A percentile compares a stretch with the other conserved stretches of the same genome.
Evolutionary conservation across 1,140 invertebrate genomes (phyloP).

Genomic region (Pomacea maculata): DNA sequence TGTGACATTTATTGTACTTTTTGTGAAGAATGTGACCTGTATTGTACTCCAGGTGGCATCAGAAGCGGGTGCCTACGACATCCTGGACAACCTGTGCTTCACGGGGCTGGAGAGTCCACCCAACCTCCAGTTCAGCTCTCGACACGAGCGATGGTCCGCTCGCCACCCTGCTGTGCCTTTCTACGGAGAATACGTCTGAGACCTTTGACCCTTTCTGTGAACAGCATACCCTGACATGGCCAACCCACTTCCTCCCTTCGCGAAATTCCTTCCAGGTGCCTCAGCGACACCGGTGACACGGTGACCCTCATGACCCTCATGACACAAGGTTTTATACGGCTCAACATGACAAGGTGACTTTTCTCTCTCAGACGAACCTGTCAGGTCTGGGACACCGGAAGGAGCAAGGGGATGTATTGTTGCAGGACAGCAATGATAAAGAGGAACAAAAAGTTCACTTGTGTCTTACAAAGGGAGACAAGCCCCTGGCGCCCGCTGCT

Average conservation of each 20-base stretch:
- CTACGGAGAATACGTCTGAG: conserved; percentile 27
- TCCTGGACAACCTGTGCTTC: conserved; percentile 61
- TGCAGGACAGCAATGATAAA: too few species aligned
- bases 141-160: conserved; percentile 36
- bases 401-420: too few species aligned
- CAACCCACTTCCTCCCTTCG: background rate
- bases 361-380: too few species aligned
- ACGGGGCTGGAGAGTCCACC: conserved; percentile 50
- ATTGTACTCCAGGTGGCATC: conserved; percentile 50
- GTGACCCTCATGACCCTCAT: background rate
- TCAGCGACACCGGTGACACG: background rate
- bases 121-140: conserved; percentile 36
- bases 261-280: background rate
- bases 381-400: too few species aligned
- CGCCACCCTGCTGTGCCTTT: conserved; percentile 18
- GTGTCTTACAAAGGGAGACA: too few species aligned
- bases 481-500: too few species aligned
- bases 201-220: background rate
- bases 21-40: conserved; percentile 7
- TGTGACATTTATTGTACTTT: background rate
- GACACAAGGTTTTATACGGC: too few species aligned
- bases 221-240: background rate
- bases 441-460: too few species aligned
- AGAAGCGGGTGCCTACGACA: conserved; percentile 55
- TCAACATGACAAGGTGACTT: background rate